phyloP scores from a whole-genome alignment of 2,888 invertebrate species.

The Catocala fraxini region DNA sequence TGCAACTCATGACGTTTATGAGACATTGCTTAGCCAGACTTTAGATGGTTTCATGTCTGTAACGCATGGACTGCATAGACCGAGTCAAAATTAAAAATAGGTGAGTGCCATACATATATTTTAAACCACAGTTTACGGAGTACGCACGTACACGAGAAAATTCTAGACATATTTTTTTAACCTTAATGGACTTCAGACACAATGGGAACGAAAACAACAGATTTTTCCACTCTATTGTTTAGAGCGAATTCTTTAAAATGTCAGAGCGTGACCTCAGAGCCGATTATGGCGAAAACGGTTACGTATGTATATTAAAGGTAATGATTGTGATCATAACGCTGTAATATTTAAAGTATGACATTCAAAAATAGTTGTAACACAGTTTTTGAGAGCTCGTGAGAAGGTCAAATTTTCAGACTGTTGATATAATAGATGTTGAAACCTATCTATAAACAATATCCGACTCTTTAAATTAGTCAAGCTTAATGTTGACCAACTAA shows the following conservation, averaged over 20 bases:
- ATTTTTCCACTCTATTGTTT: conserved; percentile 49
- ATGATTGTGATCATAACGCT: conserved; percentile 43
- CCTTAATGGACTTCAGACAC: conserved; percentile 40
- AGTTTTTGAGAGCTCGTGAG: conserved; percentile 12
- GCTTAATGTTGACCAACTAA: too few species aligned
- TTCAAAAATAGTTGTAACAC: conserved; percentile 28
- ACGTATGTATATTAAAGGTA: conserved; percentile 42
- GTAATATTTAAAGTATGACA: conserved; percentile 30
- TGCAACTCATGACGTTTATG: too few species aligned
- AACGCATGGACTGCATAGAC: too few species aligned
- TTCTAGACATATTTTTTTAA: neutral
- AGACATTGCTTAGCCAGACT: too few species aligned
- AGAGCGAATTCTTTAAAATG: conserved; percentile 56
- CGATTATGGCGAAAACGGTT: conserved; percentile 43
- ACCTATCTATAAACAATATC: too few species aligned
- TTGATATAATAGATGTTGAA: neutral
- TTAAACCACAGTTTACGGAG: too few species aligned
- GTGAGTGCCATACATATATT: too few species aligned
- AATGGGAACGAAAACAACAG: conserved; percentile 41
- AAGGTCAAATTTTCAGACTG: conserved; percentile 3
- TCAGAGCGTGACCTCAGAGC: conserved; percentile 54
- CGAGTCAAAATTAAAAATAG: too few species aligned
- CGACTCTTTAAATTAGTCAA: too few species aligned
- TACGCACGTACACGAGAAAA: neutral
- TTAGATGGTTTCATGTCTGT: too few species aligned